Conservation (phyloP, 2,797 vertebrate genomes). For the Botia kubotai region DNA sequence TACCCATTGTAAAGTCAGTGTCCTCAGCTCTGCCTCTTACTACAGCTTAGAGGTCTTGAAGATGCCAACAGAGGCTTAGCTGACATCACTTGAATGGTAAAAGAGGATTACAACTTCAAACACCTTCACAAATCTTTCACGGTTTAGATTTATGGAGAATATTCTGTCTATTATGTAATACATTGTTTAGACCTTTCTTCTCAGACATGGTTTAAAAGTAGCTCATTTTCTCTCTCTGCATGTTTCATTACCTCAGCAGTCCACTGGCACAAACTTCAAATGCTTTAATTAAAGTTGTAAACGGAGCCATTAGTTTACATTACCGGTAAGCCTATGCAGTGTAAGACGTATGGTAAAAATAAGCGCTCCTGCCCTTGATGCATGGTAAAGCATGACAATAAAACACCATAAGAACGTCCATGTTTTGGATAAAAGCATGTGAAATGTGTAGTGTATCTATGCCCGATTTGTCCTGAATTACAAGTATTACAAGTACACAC, state of each 20-base stretch:
- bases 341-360: slow-evolving; percentile 18
- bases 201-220: slow-evolving; percentile 1
- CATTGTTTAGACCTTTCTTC: neutral
- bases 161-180: slow-evolving; percentile 2
- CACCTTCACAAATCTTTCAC: neutral
- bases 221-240: neutral
- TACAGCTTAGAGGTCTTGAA: neutral
- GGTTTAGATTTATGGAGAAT: slow-evolving; percentile 14
- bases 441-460: neutral
- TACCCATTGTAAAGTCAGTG: neutral
- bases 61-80: neutral
- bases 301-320: slow-evolving; percentile 32
- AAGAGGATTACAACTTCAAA: slow-evolving; percentile 14
- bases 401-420: neutral
- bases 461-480: no score
- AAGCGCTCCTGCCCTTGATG: neutral
- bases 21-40: slow-evolving; percentile 17
- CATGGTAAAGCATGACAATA: slow-evolving; percentile 1
- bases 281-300: slow-evolving; percentile 24
- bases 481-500: no score
- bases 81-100: slow-evolving; percentile 4
- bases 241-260: neutral
- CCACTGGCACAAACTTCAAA: slow-evolving; percentile 15
- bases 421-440: neutral
- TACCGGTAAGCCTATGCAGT: neutral